Evolutionary conservation across 2,113 vertebrate genomes (phyloP).

Genomic region (Regulus satrapa): DNA sequence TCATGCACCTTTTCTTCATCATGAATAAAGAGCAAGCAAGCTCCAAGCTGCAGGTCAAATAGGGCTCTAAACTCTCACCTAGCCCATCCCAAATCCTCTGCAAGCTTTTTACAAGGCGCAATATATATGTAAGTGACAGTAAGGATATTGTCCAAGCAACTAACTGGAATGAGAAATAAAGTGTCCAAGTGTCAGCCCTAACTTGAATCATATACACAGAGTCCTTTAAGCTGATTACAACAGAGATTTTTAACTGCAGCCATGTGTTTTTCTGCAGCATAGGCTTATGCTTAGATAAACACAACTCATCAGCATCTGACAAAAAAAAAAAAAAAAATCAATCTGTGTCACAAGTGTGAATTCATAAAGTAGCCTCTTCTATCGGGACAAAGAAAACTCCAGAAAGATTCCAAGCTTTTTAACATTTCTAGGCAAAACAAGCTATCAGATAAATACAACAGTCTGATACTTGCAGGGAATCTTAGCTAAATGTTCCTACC

Average conservation of each 20-base stretch:
- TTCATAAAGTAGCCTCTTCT: neutral
- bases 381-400: neutral
- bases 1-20: neutral
- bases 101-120: neutral
- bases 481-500: neutral
- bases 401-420: neutral
- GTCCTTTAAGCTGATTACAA: constrained; percentile 32
- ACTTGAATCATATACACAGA: neutral
- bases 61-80: neutral
- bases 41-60: neutral
- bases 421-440: neutral
- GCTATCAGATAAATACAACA: neutral
- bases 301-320: neutral
- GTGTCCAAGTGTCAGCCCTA: neutral
- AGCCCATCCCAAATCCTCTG: neutral
- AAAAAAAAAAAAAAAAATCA: neutral
- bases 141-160: neutral
- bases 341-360: neutral
- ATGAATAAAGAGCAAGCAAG: neutral
- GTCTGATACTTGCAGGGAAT: neutral
- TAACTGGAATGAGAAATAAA: neutral
- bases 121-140: neutral
- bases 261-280: neutral
- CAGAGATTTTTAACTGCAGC: neutral
- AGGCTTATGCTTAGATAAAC: neutral